A percentile compares a stretch with the other conserved stretches of the same genome.
Evolutionary conservation across 2,113 vertebrate genomes (phyloP).

Genomic region (Colius striatus): DNA sequence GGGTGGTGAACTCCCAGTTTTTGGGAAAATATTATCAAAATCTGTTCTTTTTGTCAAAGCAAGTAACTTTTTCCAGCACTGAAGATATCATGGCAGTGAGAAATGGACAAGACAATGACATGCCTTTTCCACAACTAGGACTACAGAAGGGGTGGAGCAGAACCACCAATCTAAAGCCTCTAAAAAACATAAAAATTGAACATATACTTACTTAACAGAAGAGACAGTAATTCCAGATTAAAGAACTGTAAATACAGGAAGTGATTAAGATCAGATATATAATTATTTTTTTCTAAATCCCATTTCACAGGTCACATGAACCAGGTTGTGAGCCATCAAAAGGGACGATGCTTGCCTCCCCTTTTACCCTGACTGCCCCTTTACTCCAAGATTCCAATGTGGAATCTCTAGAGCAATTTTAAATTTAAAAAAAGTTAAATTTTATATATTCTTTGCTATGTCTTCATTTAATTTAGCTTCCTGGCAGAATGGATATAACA

Average conservation of each 20-base stretch:
- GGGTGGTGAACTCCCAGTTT: too few relatives aligned
- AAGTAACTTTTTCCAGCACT: background rate
- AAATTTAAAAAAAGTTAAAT: background rate
- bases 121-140: background rate
- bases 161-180: background rate
- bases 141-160: background rate
- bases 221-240: background rate
- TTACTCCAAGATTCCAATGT: background rate
- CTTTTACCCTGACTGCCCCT: background rate
- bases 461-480: background rate
- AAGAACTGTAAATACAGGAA: background rate
- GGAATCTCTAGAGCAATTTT: background rate
- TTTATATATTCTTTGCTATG: background rate
- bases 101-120: background rate
- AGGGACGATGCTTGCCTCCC: background rate
- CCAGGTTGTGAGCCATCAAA: fast-evolving
- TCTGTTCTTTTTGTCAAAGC: background rate
- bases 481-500: background rate
- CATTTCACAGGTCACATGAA: background rate
- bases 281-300: background rate
- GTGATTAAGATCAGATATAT: background rate
- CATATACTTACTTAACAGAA: background rate
- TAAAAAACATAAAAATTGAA: background rate
- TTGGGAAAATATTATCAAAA: background rate
- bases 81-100: background rate